Percentiles rank a stretch among this genome's conserved stretches.
Conservation (phyloP, 2,797 vertebrate species). For the Myotis myotis region DNA sequence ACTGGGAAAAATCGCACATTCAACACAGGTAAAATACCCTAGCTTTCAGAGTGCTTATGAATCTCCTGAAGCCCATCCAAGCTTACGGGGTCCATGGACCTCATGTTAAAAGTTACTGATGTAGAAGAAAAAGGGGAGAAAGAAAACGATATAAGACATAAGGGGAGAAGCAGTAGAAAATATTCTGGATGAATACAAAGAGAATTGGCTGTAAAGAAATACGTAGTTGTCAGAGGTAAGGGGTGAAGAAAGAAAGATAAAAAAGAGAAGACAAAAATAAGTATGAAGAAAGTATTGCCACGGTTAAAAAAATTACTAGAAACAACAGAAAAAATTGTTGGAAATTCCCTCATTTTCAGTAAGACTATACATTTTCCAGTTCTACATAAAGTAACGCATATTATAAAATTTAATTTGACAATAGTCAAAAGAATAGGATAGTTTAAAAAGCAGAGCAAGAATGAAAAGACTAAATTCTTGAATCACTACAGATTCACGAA, state of each 20-base stretch:
- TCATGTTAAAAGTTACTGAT: not conserved
- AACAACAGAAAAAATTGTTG: not conserved
- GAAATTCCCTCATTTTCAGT: not conserved
- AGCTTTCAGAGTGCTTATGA: not conserved
- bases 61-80: not conserved
- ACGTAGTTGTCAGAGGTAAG: accelerated
- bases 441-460: not conserved
- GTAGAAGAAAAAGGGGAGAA: not conserved
- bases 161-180: not conserved
- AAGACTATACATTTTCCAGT: not conserved
- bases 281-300: not conserved
- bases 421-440: not conserved
- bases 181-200: not conserved
- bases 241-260: not conserved
- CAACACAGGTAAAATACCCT: not conserved
- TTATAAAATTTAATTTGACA: not conserved
- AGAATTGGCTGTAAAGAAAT: not conserved
- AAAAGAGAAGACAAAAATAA: not conserved
- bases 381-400: not conserved
- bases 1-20: not conserved
- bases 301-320: not conserved
- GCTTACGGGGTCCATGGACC: too few species aligned
- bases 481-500: not conserved
- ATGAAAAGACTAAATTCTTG: not conserved
- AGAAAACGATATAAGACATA: not conserved